Percentiles rank a stretch among this genome's conserved stretches.
phyloP scores from a whole-genome alignment of 2,797 vertebrate genomes.

The Lates japonicus region DNA sequence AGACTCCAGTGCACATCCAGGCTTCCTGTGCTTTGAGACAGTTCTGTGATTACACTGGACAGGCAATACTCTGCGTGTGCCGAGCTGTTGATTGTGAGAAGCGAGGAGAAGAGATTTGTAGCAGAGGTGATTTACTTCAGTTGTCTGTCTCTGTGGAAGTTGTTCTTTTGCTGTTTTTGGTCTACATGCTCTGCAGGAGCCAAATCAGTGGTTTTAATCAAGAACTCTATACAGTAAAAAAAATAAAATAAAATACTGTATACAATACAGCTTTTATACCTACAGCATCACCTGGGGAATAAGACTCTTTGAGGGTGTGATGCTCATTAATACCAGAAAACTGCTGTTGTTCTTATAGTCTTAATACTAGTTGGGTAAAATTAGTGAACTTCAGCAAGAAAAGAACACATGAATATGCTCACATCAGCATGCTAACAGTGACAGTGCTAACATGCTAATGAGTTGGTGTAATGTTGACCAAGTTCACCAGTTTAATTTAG shows the following conservation, averaged over 20 bases:
- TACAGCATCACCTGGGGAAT: neutral
- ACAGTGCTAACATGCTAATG: too few species aligned
- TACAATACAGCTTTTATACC: slow-evolving; percentile 1
- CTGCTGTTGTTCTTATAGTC: too few species aligned
- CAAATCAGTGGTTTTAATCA: slow-evolving; percentile 37
- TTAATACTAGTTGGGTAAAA: neutral
- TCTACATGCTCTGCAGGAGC: slow-evolving; percentile 17
- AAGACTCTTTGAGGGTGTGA: neutral
- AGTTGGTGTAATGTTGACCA: too few species aligned
- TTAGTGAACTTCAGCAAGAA: neutral
- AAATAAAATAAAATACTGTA: neutral
- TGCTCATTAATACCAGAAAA: too few species aligned
- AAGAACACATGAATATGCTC: too few species aligned
- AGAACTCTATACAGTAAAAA: slow-evolving; percentile 19
- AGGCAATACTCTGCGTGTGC: slow-evolving; percentile 52
- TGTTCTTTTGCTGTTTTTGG: slow-evolving; percentile 20
- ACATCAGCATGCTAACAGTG: too few species aligned
- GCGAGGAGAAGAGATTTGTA: slow-evolving; percentile 46
- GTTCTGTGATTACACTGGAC: slow-evolving; percentile 66
- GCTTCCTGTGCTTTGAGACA: slow-evolving; percentile 52
- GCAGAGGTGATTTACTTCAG: slow-evolving; percentile 64
- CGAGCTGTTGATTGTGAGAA: slow-evolving; percentile 52
- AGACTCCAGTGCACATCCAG: slow-evolving; percentile 45
- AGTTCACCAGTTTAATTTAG: too few species aligned
- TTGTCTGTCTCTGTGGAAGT: slow-evolving; percentile 45